A percentile compares a stretch with the other conserved stretches of the same genome.
Evolutionary conservation across 2,888 invertebrate species (phyloP).

Genomic region (Pachydiplax longipennis): DNA sequence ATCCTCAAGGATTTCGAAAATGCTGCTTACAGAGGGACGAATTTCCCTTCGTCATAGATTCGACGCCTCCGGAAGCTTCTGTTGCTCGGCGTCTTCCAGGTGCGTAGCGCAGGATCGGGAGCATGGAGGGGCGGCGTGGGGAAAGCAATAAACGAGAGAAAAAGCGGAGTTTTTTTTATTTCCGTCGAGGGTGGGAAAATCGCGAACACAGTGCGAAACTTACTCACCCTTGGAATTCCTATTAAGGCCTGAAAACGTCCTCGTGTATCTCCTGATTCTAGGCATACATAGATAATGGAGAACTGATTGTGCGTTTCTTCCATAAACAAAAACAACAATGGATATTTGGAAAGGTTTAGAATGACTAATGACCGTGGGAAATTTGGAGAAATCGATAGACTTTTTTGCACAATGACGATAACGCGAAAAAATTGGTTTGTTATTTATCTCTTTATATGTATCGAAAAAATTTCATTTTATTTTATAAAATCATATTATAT

Average conservation of each 20-base stretch:
- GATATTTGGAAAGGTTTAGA: too few relatives aligned
- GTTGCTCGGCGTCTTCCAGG: neutral
- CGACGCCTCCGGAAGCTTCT: conserved; percentile 29
- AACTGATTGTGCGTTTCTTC: neutral
- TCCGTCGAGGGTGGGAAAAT: conserved; percentile 11
- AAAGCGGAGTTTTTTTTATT: neutral
- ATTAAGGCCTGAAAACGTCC: conserved; percentile 24
- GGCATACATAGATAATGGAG: neutral
- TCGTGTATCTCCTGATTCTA: neutral
- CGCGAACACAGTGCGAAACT: neutral
- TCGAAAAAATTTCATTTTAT: too few relatives aligned
- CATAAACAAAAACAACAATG: too few relatives aligned
- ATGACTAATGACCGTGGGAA: too few relatives aligned
- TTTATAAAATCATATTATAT: too few relatives aligned
- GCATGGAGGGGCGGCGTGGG: neutral
- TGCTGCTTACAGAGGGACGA: neutral
- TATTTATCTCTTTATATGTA: too few relatives aligned
- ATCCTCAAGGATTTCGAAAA: conserved; percentile 39
- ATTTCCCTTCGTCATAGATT: conserved; percentile 8
- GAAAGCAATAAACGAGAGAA: neutral
- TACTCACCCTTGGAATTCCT: conserved; percentile 9
- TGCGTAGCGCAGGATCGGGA: conserved; percentile 5
- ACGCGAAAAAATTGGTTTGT: too few relatives aligned
- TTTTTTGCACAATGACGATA: too few relatives aligned
- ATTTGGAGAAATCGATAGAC: too few relatives aligned